Percentiles rank a stretch among this genome's conserved stretches.
Evolutionary conservation across 2,888 invertebrate species (phyloP).

Genomic region (Pseudolycoriella hygida): DNA sequence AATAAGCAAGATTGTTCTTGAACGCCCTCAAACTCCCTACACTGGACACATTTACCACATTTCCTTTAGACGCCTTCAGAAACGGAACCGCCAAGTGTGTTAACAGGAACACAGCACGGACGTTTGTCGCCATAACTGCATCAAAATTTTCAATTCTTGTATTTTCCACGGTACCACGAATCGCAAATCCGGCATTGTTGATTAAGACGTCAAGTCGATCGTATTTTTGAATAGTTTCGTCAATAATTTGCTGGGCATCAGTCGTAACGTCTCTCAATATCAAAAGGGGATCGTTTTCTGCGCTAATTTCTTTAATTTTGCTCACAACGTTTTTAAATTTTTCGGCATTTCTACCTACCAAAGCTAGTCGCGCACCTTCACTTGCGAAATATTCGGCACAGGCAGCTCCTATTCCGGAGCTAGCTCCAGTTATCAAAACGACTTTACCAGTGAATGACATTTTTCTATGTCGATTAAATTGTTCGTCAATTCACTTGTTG

Average conservation of each 20-base stretch:
- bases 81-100: slow-evolving; percentile 80
- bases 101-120: slow-evolving; percentile 62
- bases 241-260: slow-evolving; percentile 33
- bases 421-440: slow-evolving; percentile 46
- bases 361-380: slow-evolving; percentile 40
- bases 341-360: slow-evolving; percentile 49
- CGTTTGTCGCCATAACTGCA: slow-evolving; percentile 74
- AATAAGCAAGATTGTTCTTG: slow-evolving; percentile 77
- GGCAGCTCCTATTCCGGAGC: slow-evolving; percentile 57
- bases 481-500: too few species aligned
- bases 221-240: slow-evolving; percentile 53
- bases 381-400: slow-evolving; percentile 48
- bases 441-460: slow-evolving; percentile 26
- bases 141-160: slow-evolving; percentile 79
- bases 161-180: slow-evolving; percentile 67
- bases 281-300: neutral
- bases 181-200: slow-evolving; percentile 80
- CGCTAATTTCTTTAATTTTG: neutral
- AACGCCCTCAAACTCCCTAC: slow-evolving; percentile 84
- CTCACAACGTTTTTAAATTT: slow-evolving; percentile 16
- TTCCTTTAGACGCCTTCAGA: slow-evolving; percentile 67
- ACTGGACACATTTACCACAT: slow-evolving; percentile 89
- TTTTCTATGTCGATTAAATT: too few species aligned
- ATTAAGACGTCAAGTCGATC: slow-evolving; percentile 67
- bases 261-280: slow-evolving; percentile 1